Evolutionary conservation across 2,113 vertebrate genomes (phyloP).

Genomic region (Smithornis capensis): DNA sequence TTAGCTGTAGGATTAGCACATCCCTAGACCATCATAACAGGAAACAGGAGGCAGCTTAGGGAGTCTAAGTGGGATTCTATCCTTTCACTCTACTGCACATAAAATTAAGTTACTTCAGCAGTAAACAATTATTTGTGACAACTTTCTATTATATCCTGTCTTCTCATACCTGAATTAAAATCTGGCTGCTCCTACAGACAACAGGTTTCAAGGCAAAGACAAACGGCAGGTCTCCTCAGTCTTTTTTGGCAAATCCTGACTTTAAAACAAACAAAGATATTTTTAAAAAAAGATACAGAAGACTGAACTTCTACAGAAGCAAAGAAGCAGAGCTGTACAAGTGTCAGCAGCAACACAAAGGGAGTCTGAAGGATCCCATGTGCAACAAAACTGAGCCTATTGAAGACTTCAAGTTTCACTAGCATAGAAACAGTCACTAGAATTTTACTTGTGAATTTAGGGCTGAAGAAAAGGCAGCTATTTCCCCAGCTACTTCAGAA

Average conservation of each 20-base stretch:
- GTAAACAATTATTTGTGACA: neutral
- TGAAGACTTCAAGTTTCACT: neutral
- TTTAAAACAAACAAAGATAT: neutral
- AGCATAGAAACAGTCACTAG: neutral
- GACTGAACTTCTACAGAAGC: neutral
- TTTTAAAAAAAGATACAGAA: neutral
- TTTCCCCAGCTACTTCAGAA: neutral
- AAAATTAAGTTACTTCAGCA: neutral
- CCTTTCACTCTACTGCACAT: neutral
- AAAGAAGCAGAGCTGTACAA: neutral
- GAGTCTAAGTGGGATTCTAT: neutral
- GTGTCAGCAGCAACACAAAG: neutral
- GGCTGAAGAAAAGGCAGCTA: neutral
- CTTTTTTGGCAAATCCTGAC: neutral
- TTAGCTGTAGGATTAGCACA: conserved; percentile 20
- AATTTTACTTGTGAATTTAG: neutral
- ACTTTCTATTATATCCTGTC: neutral
- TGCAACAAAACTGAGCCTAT: neutral
- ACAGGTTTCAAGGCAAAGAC: neutral
- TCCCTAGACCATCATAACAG: neutral
- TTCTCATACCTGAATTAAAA: neutral
- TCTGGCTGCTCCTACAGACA: fast-evolving
- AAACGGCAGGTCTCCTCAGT: neutral
- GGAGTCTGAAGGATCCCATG: neutral
- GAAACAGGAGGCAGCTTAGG: neutral